Evolutionary conservation across 2,113 vertebrate genomes (phyloP).

Genomic region (Periophthalmus modestus): DNA sequence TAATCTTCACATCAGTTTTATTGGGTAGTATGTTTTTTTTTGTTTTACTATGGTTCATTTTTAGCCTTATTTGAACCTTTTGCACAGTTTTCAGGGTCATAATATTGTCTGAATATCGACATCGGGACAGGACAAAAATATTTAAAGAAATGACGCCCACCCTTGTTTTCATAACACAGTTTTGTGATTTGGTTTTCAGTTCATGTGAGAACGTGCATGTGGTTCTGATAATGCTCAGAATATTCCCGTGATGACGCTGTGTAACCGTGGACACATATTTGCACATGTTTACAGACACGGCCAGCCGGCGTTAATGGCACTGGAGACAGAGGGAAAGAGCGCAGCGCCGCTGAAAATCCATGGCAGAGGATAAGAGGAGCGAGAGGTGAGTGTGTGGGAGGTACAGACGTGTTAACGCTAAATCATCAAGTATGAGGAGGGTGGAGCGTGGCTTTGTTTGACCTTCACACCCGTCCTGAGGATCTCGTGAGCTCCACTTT

Average conservation of each 20-base stretch:
- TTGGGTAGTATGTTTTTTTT: too few relatives aligned
- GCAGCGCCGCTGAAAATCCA: conserved; percentile 29
- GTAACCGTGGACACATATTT: conserved; percentile 42
- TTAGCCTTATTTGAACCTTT: too few relatives aligned
- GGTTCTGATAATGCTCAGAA: conserved; percentile 46
- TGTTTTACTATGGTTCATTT: too few relatives aligned
- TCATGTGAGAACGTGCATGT: conserved; percentile 46
- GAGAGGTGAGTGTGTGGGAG: conserved; percentile 36
- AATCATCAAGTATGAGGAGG: conserved; percentile 28
- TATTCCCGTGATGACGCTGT: conserved; percentile 26
- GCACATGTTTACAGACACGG: conserved; percentile 45
- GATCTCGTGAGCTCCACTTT: conserved; percentile 28
- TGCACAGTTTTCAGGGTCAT: too few relatives aligned
- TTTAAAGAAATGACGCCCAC: background rate
- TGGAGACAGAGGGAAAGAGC: conserved; percentile 45
- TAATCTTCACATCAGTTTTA: too few relatives aligned
- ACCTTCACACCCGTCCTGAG: conserved; percentile 45
- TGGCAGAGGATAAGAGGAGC: conserved; percentile 51
- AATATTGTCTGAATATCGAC: too few relatives aligned
- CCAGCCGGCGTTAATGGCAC: conserved; percentile 29
- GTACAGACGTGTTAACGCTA: conserved; percentile 39
- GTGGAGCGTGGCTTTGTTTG: conserved; percentile 26
- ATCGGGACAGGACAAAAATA: too few relatives aligned
- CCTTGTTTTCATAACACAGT: conserved; percentile 38
- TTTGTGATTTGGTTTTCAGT: conserved; percentile 41